Evolutionary conservation across 1,140 invertebrate genomes (phyloP).

Genomic region (Pseudomyrmex gracilis): DNA sequence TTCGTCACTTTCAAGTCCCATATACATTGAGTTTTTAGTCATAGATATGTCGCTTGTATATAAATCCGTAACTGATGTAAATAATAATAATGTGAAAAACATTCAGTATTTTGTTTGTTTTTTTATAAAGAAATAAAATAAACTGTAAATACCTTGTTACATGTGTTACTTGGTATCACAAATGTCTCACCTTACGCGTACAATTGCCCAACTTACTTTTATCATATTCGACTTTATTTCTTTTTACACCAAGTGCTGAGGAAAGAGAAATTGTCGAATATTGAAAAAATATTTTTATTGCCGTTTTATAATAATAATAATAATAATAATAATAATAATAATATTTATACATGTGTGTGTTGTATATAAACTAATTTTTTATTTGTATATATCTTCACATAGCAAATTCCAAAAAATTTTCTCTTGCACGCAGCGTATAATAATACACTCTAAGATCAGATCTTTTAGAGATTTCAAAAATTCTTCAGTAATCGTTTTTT

Average conservation of each 20-base stretch:
- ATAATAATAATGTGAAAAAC: neutral
- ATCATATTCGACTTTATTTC: no score
- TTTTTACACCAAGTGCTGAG: no score
- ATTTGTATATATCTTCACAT: slow-evolving; percentile 37
- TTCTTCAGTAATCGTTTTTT: slow-evolving; percentile 70
- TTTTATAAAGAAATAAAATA: slow-evolving; percentile 6
- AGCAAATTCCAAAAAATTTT: slow-evolving; percentile 48
- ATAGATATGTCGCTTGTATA: neutral
- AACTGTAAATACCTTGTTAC: neutral
- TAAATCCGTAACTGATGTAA: slow-evolving; percentile 1
- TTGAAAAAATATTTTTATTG: slow-evolving; percentile 62
- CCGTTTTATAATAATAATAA: slow-evolving; percentile 12
- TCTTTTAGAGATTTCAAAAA: slow-evolving; percentile 75
- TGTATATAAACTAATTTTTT: slow-evolving; percentile 48
- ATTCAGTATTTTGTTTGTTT: neutral
- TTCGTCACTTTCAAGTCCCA: neutral
- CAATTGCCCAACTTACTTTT: neutral
- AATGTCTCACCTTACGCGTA: no score
- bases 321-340: slow-evolving; percentile 19
- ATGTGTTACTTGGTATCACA: neutral
- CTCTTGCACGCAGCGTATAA: slow-evolving; percentile 62
- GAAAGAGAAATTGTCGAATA: slow-evolving; percentile 30
- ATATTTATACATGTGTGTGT: slow-evolving; percentile 48
- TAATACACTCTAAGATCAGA: slow-evolving; percentile 76
- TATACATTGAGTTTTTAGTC: no score